Conservation (phyloP, 2,113 vertebrate genomes). For the Marcusenius ussheri region DNA sequence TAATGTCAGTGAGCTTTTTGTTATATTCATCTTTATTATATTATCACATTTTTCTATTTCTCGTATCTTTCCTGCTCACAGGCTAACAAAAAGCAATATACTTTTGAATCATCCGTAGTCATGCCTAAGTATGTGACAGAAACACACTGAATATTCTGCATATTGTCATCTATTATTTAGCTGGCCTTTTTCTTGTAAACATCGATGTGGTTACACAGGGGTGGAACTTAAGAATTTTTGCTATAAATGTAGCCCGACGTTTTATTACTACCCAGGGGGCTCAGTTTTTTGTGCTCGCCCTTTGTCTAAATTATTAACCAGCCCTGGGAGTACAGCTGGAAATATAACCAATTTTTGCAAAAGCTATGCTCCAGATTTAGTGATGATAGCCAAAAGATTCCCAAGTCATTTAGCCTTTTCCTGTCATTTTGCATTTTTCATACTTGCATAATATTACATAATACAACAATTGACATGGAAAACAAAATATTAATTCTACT, state of each 20-base stretch:
- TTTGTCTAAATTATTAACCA: not conserved
- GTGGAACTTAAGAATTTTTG: not conserved
- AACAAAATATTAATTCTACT: not conserved
- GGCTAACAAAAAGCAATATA: not conserved
- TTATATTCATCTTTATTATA: not conserved
- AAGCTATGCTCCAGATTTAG: not conserved
- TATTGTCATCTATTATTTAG: not conserved
- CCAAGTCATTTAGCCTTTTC: not conserved
- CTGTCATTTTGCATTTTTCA: not conserved
- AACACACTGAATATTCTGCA: not conserved
- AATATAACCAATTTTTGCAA: not conserved
- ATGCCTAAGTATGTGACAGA: not conserved
- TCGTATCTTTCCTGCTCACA: not conserved
- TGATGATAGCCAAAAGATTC: not conserved
- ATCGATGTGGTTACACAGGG: not conserved
- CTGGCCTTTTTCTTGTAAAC: not conserved
- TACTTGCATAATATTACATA: not conserved
- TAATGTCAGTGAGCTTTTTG: not conserved
- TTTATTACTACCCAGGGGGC: not conserved
- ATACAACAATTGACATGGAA: not conserved
- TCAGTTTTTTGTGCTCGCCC: not conserved
- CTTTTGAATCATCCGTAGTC: not conserved
- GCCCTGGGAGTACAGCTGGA: not conserved
- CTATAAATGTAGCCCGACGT: not conserved
- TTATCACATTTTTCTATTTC: not conserved